Evolutionary conservation across 2,113 vertebrate species (phyloP), one percentile per base, ranked within the genome.

Genomic region (Bufo gargarizans): DNA sequence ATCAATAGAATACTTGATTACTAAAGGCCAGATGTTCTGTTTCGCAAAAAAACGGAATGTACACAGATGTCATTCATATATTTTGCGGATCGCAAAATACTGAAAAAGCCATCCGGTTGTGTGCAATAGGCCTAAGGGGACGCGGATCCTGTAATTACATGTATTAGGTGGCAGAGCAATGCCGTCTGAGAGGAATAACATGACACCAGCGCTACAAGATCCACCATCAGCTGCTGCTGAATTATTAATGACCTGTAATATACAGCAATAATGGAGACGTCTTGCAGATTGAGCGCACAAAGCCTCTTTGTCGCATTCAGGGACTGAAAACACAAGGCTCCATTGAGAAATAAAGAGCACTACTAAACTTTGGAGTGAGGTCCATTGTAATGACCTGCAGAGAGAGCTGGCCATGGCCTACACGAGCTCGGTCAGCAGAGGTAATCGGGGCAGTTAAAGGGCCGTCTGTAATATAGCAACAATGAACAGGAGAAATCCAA

Each of bases 141-240:
- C 33, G 47, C 50, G 20, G 33, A 72, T 59, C 79, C 86, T 71
- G 47, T 84, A 84, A 88, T 84, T 88, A 88, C 87, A 65, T 77
- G 22, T 88, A 83, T 82, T 88, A 88, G 67, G 67, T 61, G 61
- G 56, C 82, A 65, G 71, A 77, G 69, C 79, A 77, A 77, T 59
- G 47, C 7, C 13, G 69, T 55, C 87, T 43, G 59, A 53, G 71
- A 84, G 59, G 56, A 84, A 88, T 47, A 84, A 76, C 65, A 65
- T 69, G 82, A 77, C 87, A 77, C 86, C 69, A 22, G 63, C 22
- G 7, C 79, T 82, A 77, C 71, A 84, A n/a, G 72, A 77, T 77
- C 43, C 47, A 78, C 59, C n/a, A 89, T 89, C 87, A 89, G 87
- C 87, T 78, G 79, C 84, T 89, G n/a, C 84, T 86, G 88, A 86